Base-by-base conservation (phyloP, 2,113 vertebrate genomes). In the Myotis lucifugus region DNA sequence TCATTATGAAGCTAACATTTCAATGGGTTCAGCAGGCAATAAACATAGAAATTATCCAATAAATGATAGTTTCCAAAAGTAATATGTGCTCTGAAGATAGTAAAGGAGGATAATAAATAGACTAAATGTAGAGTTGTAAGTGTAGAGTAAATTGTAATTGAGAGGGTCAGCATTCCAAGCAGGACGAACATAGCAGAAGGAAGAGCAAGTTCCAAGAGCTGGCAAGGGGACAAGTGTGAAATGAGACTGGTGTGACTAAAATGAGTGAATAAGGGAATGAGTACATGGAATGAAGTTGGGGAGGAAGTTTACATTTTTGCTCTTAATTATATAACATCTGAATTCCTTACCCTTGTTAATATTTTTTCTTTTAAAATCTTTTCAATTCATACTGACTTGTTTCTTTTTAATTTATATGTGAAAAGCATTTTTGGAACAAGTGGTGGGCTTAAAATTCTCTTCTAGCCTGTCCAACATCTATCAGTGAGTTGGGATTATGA, bases 401-500 rank as follows among this genome's bases (percentile, higher is more conserved):
- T 90, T 91, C 76, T 64, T 34, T 54, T 76, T 64, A 56, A 83
- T 54, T 67, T 67, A 32, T 86, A 32, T 46, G 69, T 86, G 4
- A 27, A 90, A 82, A 66, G 50, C 27, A 59, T 37, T 90, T 73
- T 32, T 88, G 52, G 72, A 88, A 85, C 37, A 67, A 3, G 3
- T 59, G 8, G 25, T 79, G 21, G 85, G 67, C 17, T 91, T 91
- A 66, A 78, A 88, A 88, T 93, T 95, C 76, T 87, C 19, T 87
- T 81, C 37, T 21, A n/a, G 67, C n/a, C 59, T 85, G 78, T 23
- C 21, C 17, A 34, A 37, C 46, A 73, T 83, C 32, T 79, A 74
- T 29, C 40, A 79, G 70, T 56, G 48, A 93, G 32, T 11, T 88
- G 78, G 94, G 50, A 61, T 91, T 95, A 67, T 70, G 54, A 91